Percentiles rank a stretch among this genome's conserved stretches.
phyloP scores from a whole-genome alignment of 2,888 invertebrate genomes.

The Colletes collaris region DNA sequence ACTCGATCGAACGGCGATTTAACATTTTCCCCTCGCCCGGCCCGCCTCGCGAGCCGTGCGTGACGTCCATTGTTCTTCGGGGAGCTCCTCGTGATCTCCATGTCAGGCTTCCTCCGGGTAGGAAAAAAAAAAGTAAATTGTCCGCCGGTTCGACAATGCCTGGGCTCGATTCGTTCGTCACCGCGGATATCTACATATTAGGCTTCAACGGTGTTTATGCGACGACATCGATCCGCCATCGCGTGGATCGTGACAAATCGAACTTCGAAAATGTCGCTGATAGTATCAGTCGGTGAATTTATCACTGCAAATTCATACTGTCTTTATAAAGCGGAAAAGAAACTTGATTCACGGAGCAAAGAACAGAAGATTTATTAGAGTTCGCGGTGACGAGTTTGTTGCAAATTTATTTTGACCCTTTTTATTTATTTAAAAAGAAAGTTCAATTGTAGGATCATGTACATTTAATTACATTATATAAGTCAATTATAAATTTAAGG shows the following conservation, averaged over 20 bases:
- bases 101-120: slow-evolving; percentile 70
- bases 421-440: too few relatives aligned
- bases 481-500: too few relatives aligned
- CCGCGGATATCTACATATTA: slow-evolving; percentile 44
- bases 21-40: slow-evolving; percentile 65
- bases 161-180: slow-evolving; percentile 45
- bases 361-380: too few relatives aligned
- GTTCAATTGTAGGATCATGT: too few relatives aligned
- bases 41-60: slow-evolving; percentile 47
- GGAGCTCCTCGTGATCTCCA: slow-evolving; percentile 76
- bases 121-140: slow-evolving; percentile 39
- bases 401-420: too few relatives aligned
- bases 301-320: too few relatives aligned
- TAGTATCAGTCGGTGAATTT: too few relatives aligned
- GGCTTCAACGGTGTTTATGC: slow-evolving; percentile 33
- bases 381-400: too few relatives aligned
- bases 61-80: slow-evolving; percentile 79
- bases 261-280: too few relatives aligned
- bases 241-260: slow-evolving; percentile 1
- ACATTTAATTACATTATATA: too few relatives aligned
- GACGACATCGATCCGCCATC: slow-evolving; percentile 24
- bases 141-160: slow-evolving; percentile 42
- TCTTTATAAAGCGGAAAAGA: too few relatives aligned
- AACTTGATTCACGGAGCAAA: too few relatives aligned
- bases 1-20: slow-evolving; percentile 79